phyloP scores from a whole-genome alignment of 2,888 invertebrate species.

The Trissolcus japonicus region DNA sequence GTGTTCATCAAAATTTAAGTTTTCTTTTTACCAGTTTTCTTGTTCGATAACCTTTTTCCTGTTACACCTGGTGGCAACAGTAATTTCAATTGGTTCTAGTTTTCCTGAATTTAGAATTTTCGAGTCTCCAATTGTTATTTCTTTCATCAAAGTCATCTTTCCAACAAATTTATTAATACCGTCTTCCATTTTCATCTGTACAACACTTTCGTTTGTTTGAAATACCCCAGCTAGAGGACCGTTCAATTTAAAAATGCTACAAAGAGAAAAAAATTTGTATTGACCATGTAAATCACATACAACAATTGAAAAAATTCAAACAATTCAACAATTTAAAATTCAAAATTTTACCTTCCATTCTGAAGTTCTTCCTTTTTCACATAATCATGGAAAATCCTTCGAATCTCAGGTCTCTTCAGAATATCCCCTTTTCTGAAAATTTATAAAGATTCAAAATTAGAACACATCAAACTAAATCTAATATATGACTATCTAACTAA shows the following conservation, averaged over 20 bases:
- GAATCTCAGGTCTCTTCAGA: constrained; percentile 81
- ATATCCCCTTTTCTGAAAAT: constrained; percentile 79
- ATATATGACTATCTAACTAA: neutral
- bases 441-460: neutral
- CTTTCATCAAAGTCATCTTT: constrained; percentile 85
- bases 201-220: constrained; percentile 76
- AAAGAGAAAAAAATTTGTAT: constrained; percentile 11
- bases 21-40: no score
- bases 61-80: constrained; percentile 86
- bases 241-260: constrained; percentile 79
- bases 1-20: no score
- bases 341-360: constrained; percentile 70
- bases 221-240: constrained; percentile 76
- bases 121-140: constrained; percentile 80
- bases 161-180: constrained; percentile 81
- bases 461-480: neutral
- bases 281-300: constrained; percentile 9
- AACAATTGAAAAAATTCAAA: no score
- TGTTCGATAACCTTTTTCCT: constrained; percentile 87
- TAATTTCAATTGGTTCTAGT: constrained; percentile 87
- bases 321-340: no score
- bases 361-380: constrained; percentile 82
- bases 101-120: constrained; percentile 80
- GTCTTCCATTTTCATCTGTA: constrained; percentile 83
- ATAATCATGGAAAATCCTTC: constrained; percentile 84